These are phyloP conservation scores for Cepaea hortensis DNA, from an alignment of 2,888 invertebrate genomes.

Conservation along the genomic window DNA sequence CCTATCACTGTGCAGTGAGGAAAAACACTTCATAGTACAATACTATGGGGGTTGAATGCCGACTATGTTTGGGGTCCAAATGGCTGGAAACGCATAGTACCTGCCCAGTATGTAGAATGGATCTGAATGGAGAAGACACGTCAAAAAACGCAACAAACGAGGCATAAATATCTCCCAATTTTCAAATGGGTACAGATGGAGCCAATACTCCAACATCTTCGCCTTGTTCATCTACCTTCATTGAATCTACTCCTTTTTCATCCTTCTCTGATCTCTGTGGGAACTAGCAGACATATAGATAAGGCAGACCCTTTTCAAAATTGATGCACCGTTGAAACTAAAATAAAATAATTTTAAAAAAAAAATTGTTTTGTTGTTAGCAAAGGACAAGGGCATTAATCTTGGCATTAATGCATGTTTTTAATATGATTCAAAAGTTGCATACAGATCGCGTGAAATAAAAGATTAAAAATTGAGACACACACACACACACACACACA, in stretches of 20 bases:
- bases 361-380: neutral
- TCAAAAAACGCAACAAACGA: slow-evolving; percentile 57
- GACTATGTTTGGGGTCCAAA: too few relatives aligned
- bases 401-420: neutral
- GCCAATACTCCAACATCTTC: slow-evolving; percentile 28
- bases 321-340: neutral
- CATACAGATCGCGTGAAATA: neutral
- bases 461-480: neutral
- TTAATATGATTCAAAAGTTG: neutral
- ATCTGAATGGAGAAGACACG: slow-evolving; percentile 79
- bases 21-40: too few relatives aligned
- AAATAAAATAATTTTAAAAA: neutral
- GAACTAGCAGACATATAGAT: neutral
- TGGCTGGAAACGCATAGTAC: slow-evolving; percentile 84
- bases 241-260: slow-evolving; percentile 33
- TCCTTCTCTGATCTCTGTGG: slow-evolving; percentile 34
- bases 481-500: too few relatives aligned
- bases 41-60: too few relatives aligned
- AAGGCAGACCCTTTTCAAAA: neutral
- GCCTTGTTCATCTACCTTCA: slow-evolving; percentile 37
- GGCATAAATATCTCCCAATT: slow-evolving; percentile 13
- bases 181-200: neutral
- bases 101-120: slow-evolving; percentile 94
- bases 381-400: too few relatives aligned
- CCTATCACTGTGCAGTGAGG: too few relatives aligned